Base-by-base conservation (phyloP, 2,113 vertebrate genomes). In the Chaetorhynchus papuensis region DNA sequence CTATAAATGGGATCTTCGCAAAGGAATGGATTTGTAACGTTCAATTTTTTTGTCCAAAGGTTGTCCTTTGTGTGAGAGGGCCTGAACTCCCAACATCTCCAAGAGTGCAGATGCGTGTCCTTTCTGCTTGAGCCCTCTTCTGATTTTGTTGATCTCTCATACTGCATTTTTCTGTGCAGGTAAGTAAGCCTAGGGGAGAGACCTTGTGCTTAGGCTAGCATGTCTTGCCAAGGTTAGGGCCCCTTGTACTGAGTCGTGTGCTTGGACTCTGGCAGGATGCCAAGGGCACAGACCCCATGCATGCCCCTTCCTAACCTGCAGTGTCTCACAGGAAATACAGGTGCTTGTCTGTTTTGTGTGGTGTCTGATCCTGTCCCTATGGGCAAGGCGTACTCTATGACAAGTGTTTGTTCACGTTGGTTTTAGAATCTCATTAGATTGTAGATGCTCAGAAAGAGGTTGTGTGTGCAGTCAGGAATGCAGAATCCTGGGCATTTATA, bases 251-350 rank as follows among this genome's bases (percentile, higher is more conserved):
- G 39, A 70, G 22, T 26, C 4, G 4, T 2, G 10, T 31, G 9
- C 20, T 24, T 75, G 64, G 59, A 39, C 10, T 37, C 52, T 30
- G 33, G 35, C 56, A 84, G 54, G 54, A 23, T 63, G 54, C 72
- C 23, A 1, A 63, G 42, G 31, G 17, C 42, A 50, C 37, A 57
- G 50, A 49, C 7, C 19, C 15, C 0, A 0, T 45, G 15, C 20
- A 3, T 39, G 12, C 5, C 19, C 3, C 44, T 56, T 90, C 35
- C 39, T 35, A 19, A 19, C 15, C 35, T 50, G 15, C 24, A 24
- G 23, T 3, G 6, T 69, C 30, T 65, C 3, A 0, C 4, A 53
- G 57, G 24, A 71, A 52, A 69, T 27, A 27, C 15, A 63, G 23
- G 9, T 42, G 27, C 23, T 22, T 63, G 15, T 39, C 41, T n/a